Evolutionary conservation across 2,797 vertebrate genomes (phyloP), one percentile per base, ranked within the genome.

Genomic region (Neopelma chrysocephalum): DNA sequence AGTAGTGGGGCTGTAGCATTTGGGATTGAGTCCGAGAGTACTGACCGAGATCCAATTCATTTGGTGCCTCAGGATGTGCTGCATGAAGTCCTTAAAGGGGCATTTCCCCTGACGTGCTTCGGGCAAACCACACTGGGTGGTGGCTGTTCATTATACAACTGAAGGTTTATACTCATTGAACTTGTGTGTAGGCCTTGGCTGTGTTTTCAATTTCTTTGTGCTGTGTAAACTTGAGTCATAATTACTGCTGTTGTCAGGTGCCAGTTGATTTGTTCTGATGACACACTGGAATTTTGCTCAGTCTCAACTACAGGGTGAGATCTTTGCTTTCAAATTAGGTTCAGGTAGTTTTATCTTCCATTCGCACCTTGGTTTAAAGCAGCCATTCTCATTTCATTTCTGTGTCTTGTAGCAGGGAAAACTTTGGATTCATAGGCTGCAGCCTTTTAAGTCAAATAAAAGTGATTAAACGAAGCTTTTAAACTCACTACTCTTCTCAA

Each of bases 21-120:
- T 53, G 73, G 42, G 45, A 25, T 78, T 3, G 2, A 48, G 36
- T 43, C 62, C 0, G 0, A 42, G n/a, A 36, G 32, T 9, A 3
- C 1, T 7, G 58, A 38, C 12, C 26, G 19, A 34, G 23, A 47
- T 47, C 23, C 4, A 3, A 6, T 68, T 60, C 2, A 13, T 82
- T 82, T 85, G 42, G 53, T 94, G 43, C 40, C 27, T 72, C 38
- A n/a, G 11, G 54, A 9, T 57, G 50, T 51, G 68, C 40, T 58
- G 21, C 15, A 4, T 38, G 29, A 58, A 45, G 21, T 71, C 81
- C 40, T 36, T 27, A 15, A 50, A 38, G 36, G 66, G 23, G 31
- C 32, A 3, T 79, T 57, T 76, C 25, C 61, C 45, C 12, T 25
- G 20, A 38, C 1, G 0, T 15, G 6, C 45, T 72, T 68, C 60